These are phyloP conservation scores for Xenentodon cancila DNA, from an alignment of 2,797 vertebrate species.

Conservation along the genomic window DNA sequence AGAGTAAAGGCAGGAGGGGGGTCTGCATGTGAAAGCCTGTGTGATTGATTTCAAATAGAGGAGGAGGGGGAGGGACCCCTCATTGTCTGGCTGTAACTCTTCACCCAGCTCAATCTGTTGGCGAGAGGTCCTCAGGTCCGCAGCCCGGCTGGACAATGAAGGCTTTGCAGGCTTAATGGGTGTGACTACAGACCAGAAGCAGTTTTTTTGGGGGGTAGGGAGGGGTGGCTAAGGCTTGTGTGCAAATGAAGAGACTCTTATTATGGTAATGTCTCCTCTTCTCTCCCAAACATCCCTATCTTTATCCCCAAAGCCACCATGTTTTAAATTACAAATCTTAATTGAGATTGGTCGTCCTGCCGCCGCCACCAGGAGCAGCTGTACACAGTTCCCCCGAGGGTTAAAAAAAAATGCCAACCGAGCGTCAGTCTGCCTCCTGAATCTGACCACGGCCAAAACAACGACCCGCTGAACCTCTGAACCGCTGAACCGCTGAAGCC, in stretches of 20 bases:
- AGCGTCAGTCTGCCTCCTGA: conserved; percentile 16
- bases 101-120: conserved; percentile 76
- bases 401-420: conserved; percentile 22
- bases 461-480: background rate
- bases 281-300: conserved; percentile 69
- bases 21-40: conserved; percentile 75
- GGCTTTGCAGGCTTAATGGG: conserved; percentile 79
- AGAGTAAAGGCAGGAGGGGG: conserved; percentile 25
- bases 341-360: conserved; percentile 55
- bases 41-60: conserved; percentile 82
- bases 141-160: conserved; percentile 76
- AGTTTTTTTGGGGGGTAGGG: conserved; percentile 17
- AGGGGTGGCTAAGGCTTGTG: conserved; percentile 69
- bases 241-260: conserved; percentile 85
- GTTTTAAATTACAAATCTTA: conserved; percentile 84
- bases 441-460: conserved; percentile 13
- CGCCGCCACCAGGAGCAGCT: conserved; percentile 50
- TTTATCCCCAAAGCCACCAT: conserved; percentile 72
- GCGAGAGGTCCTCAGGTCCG: conserved; percentile 68
- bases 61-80: conserved; percentile 60
- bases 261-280: conserved; percentile 80
- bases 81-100: conserved; percentile 80
- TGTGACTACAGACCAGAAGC: conserved; percentile 71
- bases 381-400: conserved; percentile 42
- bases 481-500: background rate